phyloP scores from a whole-genome alignment of 1,140 invertebrate species.

The Bombus sylvicola region DNA sequence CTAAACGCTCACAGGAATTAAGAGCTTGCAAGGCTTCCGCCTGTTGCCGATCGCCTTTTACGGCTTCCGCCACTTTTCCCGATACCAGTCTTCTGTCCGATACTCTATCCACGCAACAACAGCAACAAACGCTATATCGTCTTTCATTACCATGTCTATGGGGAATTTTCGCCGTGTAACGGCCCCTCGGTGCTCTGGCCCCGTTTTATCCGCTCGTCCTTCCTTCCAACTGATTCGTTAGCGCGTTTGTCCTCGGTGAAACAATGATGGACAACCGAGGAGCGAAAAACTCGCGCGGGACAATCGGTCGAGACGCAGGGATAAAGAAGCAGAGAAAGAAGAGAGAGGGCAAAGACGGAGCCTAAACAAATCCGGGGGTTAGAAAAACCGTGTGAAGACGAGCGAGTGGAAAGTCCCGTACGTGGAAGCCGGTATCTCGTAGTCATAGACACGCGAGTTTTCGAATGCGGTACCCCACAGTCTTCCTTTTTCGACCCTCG shows the following conservation, averaged over 20 bases:
- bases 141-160: conserved; percentile 18
- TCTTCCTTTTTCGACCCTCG: conserved; percentile 32
- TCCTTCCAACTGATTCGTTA: conserved; percentile 22
- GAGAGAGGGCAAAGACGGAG: too few species aligned
- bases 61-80: conserved; percentile 20
- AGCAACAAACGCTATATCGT: background rate
- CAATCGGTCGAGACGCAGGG: background rate
- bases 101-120: too few species aligned
- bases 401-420: conserved; percentile 64
- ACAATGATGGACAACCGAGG: background rate
- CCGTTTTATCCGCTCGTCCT: background rate
- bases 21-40: conserved; percentile 15
- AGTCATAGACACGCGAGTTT: conserved; percentile 28
- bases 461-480: conserved; percentile 1
- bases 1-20: conserved; percentile 25
- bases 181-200: background rate
- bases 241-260: conserved; percentile 26
- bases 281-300: background rate
- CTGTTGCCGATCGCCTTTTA: conserved; percentile 32
- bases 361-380: conserved; percentile 40
- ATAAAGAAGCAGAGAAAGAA: background rate
- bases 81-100: background rate
- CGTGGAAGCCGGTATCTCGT: conserved; percentile 45
- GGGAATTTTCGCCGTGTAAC: background rate
- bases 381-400: conserved; percentile 68